A percentile compares a stretch with the other conserved stretches of the same genome.
These are phyloP conservation scores for Sisyra nigra DNA, from an alignment of 2,888 invertebrate genomes.

Conservation along the genomic window DNA sequence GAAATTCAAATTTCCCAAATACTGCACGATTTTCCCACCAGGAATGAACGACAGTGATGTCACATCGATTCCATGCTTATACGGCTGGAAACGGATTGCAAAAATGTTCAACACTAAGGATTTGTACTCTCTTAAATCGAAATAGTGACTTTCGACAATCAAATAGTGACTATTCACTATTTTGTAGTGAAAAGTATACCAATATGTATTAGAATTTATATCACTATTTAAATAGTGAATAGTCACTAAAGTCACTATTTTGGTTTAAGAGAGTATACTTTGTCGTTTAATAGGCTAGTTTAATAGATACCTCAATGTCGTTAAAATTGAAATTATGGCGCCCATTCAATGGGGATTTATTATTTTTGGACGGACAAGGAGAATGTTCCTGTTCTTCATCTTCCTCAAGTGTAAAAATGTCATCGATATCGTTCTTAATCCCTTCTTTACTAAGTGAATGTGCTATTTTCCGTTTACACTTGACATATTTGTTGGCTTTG, in stretches of 20 bases:
- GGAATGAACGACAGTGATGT: conserved; percentile 68
- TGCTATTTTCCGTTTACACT: conserved; percentile 27
- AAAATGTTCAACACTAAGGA: no score
- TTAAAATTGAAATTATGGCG: conserved; percentile 36
- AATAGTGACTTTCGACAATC: no score
- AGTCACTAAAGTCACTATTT: no score
- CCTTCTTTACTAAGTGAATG: conserved; percentile 22
- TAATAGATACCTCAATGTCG: conserved; percentile 18
- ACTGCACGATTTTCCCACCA: conserved; percentile 59
- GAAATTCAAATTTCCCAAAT: conserved; percentile 82
- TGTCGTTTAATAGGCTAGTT: no score
- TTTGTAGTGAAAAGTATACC: no score
- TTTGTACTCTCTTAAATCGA: no score
- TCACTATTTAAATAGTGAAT: no score
- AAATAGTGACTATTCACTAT: no score
- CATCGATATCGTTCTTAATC: conserved; percentile 43
- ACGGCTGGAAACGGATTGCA: conserved; percentile 23
- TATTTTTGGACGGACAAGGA: conserved; percentile 19
- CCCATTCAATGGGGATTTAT: conserved; percentile 27
- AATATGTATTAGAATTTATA: no score
- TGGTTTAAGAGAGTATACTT: no score
- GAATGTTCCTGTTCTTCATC: conserved; percentile 36
- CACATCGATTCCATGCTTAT: conserved; percentile 55
- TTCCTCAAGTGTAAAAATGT: conserved; percentile 73
- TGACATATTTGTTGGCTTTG: conserved; percentile 35